Evolutionary conservation across 2,113 vertebrate genomes (phyloP).

Genomic region (Leucosticte australis): DNA sequence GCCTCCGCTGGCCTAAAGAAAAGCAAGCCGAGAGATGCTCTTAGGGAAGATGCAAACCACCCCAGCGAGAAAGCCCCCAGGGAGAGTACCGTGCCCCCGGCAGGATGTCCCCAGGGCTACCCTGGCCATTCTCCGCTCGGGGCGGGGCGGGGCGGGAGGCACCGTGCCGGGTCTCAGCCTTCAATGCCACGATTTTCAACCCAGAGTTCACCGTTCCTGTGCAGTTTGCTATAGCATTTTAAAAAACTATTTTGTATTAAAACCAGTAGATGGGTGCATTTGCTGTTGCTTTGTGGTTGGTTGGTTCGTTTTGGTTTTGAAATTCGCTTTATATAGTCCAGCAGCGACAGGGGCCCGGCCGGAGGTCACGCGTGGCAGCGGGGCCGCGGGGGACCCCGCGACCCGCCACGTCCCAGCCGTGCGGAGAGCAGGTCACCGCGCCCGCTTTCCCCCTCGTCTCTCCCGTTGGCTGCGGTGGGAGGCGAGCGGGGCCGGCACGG

Average conservation of each 20-base stretch:
- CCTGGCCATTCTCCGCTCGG: accelerated
- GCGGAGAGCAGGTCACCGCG: not conserved
- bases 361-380: not conserved
- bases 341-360: not conserved
- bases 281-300: not conserved
- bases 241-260: not conserved
- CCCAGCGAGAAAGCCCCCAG: not conserved
- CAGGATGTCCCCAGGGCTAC: accelerated
- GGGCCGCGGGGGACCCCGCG: not conserved
- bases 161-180: not conserved
- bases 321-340: not conserved
- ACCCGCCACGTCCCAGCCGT: not conserved
- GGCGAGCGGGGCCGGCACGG: not conserved
- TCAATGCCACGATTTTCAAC: accelerated
- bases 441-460: not conserved
- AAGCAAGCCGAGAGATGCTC: not conserved
- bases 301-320: not conserved
- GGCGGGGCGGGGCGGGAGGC: not conserved
- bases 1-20: not conserved
- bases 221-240: not conserved
- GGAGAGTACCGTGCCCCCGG: not conserved
- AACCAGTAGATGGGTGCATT: not conserved
- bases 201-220: not conserved
- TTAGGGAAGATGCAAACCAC: not conserved
- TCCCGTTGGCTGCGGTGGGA: not conserved